phyloP scores from a whole-genome alignment of 2,797 vertebrate genomes.

The Lagocephalus sceleratus region DNA sequence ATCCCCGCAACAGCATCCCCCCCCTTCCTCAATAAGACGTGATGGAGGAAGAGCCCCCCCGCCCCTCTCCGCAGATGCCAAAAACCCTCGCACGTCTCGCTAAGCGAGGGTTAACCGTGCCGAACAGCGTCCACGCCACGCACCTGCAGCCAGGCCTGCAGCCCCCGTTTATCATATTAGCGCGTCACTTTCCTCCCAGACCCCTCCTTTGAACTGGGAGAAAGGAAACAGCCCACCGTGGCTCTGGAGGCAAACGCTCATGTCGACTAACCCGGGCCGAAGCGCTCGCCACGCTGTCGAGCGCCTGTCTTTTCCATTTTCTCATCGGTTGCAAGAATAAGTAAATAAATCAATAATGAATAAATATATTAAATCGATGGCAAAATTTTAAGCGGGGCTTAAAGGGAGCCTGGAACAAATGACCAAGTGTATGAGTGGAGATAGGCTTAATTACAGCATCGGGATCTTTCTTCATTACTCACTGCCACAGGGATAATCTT shows the following conservation, averaged over 20 bases:
- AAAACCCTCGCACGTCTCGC: slow-evolving; percentile 26
- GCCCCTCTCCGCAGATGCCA: slow-evolving; percentile 5
- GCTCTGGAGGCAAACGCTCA: neutral
- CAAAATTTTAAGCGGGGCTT: too few relatives aligned
- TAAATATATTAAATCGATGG: too few relatives aligned
- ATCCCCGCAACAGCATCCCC: slow-evolving; percentile 38
- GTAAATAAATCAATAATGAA: too few relatives aligned
- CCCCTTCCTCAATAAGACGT: slow-evolving; percentile 24
- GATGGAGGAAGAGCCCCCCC: slow-evolving; percentile 31
- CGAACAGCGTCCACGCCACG: slow-evolving; percentile 14
- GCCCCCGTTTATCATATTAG: slow-evolving; percentile 71
- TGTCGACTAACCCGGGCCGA: neutral
- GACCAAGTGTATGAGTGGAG: too few relatives aligned
- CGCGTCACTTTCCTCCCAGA: slow-evolving; percentile 49
- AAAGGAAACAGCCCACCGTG: slow-evolving; percentile 29
- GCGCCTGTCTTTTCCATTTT: too few relatives aligned
- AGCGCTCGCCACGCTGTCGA: too few relatives aligned
- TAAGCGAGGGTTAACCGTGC: slow-evolving; percentile 33
- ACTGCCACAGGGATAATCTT: too few relatives aligned
- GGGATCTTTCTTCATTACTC: too few relatives aligned
- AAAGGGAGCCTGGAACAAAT: too few relatives aligned
- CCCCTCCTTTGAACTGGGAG: slow-evolving; percentile 59
- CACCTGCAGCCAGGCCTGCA: slow-evolving; percentile 19
- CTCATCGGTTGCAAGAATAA: too few relatives aligned
- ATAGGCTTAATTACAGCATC: too few relatives aligned